Base-by-base conservation (phyloP, 2,797 vertebrate genomes). In the Hoplostethus mediterraneus region DNA sequence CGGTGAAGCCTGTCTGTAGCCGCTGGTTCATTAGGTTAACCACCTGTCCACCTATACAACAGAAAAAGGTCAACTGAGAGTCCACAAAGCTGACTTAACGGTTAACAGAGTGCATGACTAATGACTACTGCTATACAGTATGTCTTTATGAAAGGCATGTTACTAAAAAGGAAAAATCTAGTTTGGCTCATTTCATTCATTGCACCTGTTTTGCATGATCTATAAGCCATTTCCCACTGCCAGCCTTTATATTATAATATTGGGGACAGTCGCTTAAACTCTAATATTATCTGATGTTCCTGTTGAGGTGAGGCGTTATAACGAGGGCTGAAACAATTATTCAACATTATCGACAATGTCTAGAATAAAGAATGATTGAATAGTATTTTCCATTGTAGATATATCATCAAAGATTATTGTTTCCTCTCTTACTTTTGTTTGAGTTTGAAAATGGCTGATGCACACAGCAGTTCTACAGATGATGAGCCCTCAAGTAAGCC, bases 21-120 rank as follows among this genome's bases (percentile, higher is more conserved):
- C 96, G 95, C 76, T 99, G 98, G 90, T 99, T 99, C 98, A 99
- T 99, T 56, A 98, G 92, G 90, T 99, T 99, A 56, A 99, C 98
- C 66, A 99, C 98, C 84, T 99, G 98, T 0, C 98, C 98, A 59
- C 98, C 98, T 99, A 73, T 3, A 52, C 11, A 21, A 73, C 44
- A 73, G 13, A 71, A 49, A 66, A 5, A 45, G 0, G 14, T 47
- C 44, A 48, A 67, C 11, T 3, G 16, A 40, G 14, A 52, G 11
- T 28, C 12, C 21, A 38, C 54, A 64, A 28, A n/a, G 28, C n/a
- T 11, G 14, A 47, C 42, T 30, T 25, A 66, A 31, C 17, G 40
- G 40, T 17, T 13, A 31, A 47, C 9, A 52, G n/a, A 52, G 25
- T 17, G 25, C 36, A n/a, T 25, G 10, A 38, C 56, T 8, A 58